Percentiles rank a stretch among this genome's conserved stretches.
These are phyloP conservation scores for Syngnathus typhle DNA, from an alignment of 2,113 vertebrate genomes.

Conservation along the genomic window DNA sequence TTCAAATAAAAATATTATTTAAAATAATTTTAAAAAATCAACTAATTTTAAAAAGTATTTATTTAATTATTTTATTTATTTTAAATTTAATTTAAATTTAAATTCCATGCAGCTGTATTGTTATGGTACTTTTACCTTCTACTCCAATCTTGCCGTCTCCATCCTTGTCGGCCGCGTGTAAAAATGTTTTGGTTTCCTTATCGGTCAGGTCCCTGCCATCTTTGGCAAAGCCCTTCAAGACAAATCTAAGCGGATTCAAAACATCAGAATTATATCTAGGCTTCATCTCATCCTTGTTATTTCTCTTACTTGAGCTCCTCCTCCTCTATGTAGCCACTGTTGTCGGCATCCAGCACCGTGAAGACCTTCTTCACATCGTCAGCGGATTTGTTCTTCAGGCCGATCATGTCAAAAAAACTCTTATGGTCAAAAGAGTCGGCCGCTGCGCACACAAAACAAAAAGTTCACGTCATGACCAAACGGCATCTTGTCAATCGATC, in stretches of 20 bases:
- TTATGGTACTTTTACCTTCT: conserved; percentile 73
- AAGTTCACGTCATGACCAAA: conserved; percentile 1
- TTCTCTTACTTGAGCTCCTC: conserved; percentile 76
- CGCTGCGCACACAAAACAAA: conserved; percentile 38
- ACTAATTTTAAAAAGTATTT: too few species aligned
- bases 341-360: conserved; percentile 77
- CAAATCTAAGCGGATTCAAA: conserved; percentile 62
- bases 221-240: conserved; percentile 82
- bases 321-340: conserved; percentile 79
- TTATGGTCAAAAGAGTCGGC: conserved; percentile 78
- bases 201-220: conserved; percentile 82
- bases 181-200: conserved; percentile 85
- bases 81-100: too few species aligned
- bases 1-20: too few species aligned
- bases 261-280: background rate
- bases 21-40: too few species aligned
- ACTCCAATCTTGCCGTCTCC: conserved; percentile 93
- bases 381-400: conserved; percentile 71
- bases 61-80: too few species aligned
- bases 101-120: too few species aligned
- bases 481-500: too few species aligned
- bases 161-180: conserved; percentile 91
- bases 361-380: conserved; percentile 76
- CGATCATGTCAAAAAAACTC: conserved; percentile 77
- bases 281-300: background rate